Evolutionary conservation across 2,888 invertebrate species (phyloP), one percentile per base, ranked within the genome.

Genomic region (Lithosia quadra): DNA sequence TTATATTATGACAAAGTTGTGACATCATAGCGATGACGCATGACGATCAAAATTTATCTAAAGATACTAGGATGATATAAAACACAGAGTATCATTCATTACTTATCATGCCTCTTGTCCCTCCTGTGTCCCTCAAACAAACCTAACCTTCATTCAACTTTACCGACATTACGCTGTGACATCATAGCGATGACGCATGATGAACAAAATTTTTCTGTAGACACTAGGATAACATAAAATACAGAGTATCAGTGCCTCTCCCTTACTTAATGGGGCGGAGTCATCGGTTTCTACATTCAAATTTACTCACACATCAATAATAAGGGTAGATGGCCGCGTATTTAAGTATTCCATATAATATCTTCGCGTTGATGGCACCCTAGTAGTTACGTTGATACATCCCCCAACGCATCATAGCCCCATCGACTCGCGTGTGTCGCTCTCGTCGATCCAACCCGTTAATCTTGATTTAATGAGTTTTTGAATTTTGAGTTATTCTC

Each of bases 321-420:
- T 49, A n/a, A 49, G 49, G n/a, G 49, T 49, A 9, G 49, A 18
- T 18, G 15, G 43, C n/a, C 49, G 5, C n/a, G 18, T 1, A 9
- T 7, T 18, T n/a, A 15, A 13, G 11, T 55, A 7, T 28, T n/a
- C 15, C 15, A 15, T 9, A 15, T 63, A 63, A 22, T 36, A 43
- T 49, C 34, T 8, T 53, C 1, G 7, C 0, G 10, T 60, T 55
- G 55, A 68, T 74, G 64, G 9, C 13, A 11, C 8, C 69, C 69
- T 76, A 49, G 66, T 76, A 74, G 28, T 65, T 49, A 21, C 53
- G 59, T 34, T 22, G 24, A 22, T 13, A 34, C 13, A 60, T 66
- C 60, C 60, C 60, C 53, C 60, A 34, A 60, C 60, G 36, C 60
- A 22, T 34, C 24, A 55, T 49, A 43, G 24, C 15, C 21, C 4